These are phyloP conservation scores for Oreochromis grahami DNA, from an alignment of 2,797 vertebrate species.

Conservation along the genomic window DNA sequence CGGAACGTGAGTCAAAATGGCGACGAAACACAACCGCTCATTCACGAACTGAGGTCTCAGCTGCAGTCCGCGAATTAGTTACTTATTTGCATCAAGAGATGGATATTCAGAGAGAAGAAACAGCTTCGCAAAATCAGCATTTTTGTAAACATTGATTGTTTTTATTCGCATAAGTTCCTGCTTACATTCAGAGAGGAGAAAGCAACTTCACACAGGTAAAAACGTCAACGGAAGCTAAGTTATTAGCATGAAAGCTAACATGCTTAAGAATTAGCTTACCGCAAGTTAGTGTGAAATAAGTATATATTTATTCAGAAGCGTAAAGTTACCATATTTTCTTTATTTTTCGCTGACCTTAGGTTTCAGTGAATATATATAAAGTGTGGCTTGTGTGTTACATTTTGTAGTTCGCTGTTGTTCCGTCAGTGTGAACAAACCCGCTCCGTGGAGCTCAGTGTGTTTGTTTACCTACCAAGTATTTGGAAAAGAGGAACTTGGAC, in stretches of 20 bases:
- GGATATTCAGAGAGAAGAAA: constrained; percentile 15
- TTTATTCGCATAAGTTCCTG: constrained; percentile 10
- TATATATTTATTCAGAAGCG: not conserved
- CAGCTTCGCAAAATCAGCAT: constrained; percentile 4
- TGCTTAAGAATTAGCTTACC: not conserved
- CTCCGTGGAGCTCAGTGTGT: not conserved
- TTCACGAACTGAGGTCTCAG: constrained; percentile 63
- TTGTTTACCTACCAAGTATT: constrained; percentile 39
- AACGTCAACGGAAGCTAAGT: constrained; percentile 50
- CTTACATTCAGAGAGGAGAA: constrained; percentile 17
- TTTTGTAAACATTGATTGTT: constrained; percentile 20
- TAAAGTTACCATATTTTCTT: accelerated
- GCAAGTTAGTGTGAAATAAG: not conserved
- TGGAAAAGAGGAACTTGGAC: not conserved
- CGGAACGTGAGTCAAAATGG: constrained; percentile 77
- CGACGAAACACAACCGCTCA: constrained; percentile 64
- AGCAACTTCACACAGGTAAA: constrained; percentile 70
- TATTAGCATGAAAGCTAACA: constrained; percentile 60
- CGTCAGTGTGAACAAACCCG: constrained; percentile 24
- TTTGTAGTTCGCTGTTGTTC: not conserved
- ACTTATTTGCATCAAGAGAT: constrained; percentile 23
- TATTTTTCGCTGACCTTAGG: not conserved
- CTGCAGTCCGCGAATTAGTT: constrained; percentile 51
- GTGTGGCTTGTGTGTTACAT: not conserved
- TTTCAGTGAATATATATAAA: not conserved